Evolutionary conservation across 2,797 vertebrate genomes (phyloP).

Genomic region (Onychomys torridus): DNA sequence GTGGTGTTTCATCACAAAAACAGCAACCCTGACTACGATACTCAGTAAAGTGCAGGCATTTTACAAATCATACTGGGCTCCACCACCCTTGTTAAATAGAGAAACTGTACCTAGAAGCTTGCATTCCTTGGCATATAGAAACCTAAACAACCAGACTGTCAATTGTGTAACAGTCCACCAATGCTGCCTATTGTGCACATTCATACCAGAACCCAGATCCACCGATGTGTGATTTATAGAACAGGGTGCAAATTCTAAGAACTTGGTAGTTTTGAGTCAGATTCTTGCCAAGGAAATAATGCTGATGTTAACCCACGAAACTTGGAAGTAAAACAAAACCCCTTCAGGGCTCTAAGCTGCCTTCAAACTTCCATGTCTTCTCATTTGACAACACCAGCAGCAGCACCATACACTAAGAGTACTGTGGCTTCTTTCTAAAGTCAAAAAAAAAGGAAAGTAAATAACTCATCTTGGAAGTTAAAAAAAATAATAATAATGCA

Average conservation of each 20-base stretch:
- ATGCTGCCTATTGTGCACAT: constrained; percentile 37
- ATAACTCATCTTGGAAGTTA: not conserved
- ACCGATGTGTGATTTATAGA: constrained; percentile 43
- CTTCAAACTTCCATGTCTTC: constrained; percentile 30
- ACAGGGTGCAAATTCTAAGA: not conserved
- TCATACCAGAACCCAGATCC: constrained; percentile 41
- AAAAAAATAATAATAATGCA: not conserved
- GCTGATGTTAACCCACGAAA: constrained; percentile 57
- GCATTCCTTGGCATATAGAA: constrained; percentile 2
- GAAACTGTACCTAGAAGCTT: not conserved
- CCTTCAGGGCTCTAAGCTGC: constrained; percentile 1
- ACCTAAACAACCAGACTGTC: constrained; percentile 41
- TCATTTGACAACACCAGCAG: not conserved
- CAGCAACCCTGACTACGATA: not conserved
- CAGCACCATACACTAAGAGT: not conserved
- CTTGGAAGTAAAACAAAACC: constrained; percentile 56
- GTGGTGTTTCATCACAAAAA: not conserved
- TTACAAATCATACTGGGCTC: not conserved
- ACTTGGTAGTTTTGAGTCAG: constrained; percentile 55
- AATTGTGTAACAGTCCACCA: constrained; percentile 23
- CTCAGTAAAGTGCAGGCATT: not conserved
- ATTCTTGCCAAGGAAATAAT: constrained; percentile 67
- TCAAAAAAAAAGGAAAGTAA: not conserved
- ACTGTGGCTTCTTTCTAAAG: not conserved
- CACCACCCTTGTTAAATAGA: not conserved